Base-by-base conservation (phyloP, 2,113 vertebrate species). In the Motacilla alba region DNA sequence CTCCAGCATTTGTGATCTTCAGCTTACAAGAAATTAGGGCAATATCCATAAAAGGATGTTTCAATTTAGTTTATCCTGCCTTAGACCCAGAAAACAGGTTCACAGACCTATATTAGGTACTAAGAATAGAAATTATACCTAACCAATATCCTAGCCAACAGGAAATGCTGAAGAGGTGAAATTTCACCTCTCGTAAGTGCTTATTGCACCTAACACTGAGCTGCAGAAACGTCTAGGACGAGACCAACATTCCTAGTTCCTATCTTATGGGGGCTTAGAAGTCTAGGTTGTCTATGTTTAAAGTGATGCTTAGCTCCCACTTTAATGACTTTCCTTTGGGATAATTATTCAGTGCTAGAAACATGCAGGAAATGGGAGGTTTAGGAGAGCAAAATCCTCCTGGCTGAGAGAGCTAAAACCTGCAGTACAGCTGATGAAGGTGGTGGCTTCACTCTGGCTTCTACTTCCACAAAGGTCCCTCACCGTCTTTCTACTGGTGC, bases 1-100 rank as follows among this genome's bases (percentile, higher is more conserved):
- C 68, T 88, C 47, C 67, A 87, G 82, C 82, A 79, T 49, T 50
- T 6, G 2, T 2, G 11, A 50, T 59, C 46, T 85, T 79, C 80
- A 78, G 35, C 22, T 59, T 52, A 52, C 13, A 81, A 83, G 76
- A 95, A 97, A 95, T 92, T 92, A 93, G 94, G 91, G 73, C 95
- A 97, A 75, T 81, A 94, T 63, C 86, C 89, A 89, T 95, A 87
- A 94, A 96, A 92, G 80, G 91, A 94, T 87, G 31, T 92, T 95
- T 90, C 30, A 70, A 74, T 72, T 94, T 92, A 78, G 52, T 93
- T 94, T 93, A 63, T 68, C 27, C 30, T 52, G 56, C 60, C 80
- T 89, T 70, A 90, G 80, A 83, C 68, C 46, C 53, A 93, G 89
- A 83, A 94, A 72, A 28, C 69, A 92, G 43, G 44, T 87, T 87